Conservation (phyloP, 2,797 vertebrate genomes). For the Peromyscus eremicus region DNA sequence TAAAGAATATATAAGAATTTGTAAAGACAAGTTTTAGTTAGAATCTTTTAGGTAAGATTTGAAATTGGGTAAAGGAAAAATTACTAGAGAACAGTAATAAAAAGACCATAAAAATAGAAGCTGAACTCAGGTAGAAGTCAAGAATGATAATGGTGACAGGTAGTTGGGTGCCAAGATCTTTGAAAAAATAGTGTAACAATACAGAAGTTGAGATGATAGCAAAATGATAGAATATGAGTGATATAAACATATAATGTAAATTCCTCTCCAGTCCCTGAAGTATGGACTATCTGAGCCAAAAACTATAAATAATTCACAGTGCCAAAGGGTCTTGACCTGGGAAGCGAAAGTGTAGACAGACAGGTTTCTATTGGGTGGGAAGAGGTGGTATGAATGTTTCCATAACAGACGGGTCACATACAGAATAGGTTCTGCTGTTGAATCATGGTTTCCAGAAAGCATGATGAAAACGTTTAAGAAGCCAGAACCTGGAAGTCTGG, state of each 20-base stretch:
- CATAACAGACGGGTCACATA: neutral
- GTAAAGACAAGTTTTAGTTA: neutral
- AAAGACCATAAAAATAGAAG: neutral
- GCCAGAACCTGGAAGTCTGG: neutral
- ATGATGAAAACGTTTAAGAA: neutral
- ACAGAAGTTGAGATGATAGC: neutral
- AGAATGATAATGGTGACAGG: neutral
- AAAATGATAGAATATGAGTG: slow-evolving; percentile 45
- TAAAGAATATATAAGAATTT: neutral
- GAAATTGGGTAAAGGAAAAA: neutral
- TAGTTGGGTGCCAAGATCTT: neutral
- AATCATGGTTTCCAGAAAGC: neutral
- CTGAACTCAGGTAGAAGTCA: neutral
- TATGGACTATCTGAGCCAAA: neutral
- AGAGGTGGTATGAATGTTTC: neutral
- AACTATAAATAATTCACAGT: neutral
- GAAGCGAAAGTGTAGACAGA: no score
- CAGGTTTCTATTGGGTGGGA: neutral
- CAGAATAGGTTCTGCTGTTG: neutral
- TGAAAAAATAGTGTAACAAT: neutral
- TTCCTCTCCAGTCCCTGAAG: neutral
- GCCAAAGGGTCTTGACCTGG: neutral
- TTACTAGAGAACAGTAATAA: neutral
- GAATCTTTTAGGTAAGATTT: neutral
- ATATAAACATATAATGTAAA: neutral